These are phyloP conservation scores for Arge pagana DNA, from an alignment of 2,888 invertebrate genomes.

Conservation along the genomic window DNA sequence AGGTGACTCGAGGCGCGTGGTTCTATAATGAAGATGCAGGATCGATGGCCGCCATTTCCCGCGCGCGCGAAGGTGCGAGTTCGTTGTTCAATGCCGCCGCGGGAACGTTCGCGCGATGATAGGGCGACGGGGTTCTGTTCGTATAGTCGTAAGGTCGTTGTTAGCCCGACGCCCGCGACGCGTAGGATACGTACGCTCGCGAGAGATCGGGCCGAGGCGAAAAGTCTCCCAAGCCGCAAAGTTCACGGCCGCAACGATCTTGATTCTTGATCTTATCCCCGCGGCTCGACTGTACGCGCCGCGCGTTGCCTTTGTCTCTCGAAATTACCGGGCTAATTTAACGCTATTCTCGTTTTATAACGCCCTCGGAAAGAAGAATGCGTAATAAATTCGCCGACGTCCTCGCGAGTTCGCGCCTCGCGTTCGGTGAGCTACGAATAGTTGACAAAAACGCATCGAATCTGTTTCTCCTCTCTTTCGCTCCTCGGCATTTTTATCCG, in stretches of 20 bases:
- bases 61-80: slow-evolving; percentile 2
- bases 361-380: too few relatives aligned
- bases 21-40: not conserved
- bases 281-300: not conserved
- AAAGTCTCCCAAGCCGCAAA: slow-evolving; percentile 21
- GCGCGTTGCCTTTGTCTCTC: slow-evolving; percentile 17
- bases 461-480: too few relatives aligned
- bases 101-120: slow-evolving; percentile 7
- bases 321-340: slow-evolving; percentile 12
- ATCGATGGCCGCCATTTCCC: slow-evolving; percentile 9
- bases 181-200: not conserved
- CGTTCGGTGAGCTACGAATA: too few relatives aligned
- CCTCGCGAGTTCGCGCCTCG: too few relatives aligned
- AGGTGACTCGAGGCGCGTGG: too few relatives aligned
- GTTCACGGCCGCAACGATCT: slow-evolving; percentile 21
- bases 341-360: too few relatives aligned
- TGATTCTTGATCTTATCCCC: slow-evolving; percentile 20
- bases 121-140: not conserved
- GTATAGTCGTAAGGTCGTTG: not conserved
- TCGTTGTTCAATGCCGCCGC: slow-evolving; percentile 5
- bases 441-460: too few relatives aligned
- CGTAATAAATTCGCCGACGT: too few relatives aligned
- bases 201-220: slow-evolving; percentile 3
- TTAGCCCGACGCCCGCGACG: not conserved
- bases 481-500: too few relatives aligned